Evolutionary conservation across 2,113 vertebrate species (phyloP).

Genomic region (Tupaia chinensis): DNA sequence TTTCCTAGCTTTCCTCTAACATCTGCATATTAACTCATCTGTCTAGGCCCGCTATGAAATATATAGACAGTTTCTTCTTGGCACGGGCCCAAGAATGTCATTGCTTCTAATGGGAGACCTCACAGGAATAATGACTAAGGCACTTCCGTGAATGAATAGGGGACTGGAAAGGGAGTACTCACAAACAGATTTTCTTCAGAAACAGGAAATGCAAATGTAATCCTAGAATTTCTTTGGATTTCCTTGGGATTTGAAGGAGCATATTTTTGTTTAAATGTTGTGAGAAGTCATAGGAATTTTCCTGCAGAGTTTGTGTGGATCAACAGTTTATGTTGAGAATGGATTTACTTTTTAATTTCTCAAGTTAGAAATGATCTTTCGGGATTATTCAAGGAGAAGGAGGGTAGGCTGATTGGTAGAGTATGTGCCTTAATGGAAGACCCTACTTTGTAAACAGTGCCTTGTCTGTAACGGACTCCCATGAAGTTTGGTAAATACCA

Average conservation of each 20-base stretch:
- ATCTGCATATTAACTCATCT: conserved; percentile 57
- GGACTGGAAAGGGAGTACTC: background rate
- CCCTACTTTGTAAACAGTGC: background rate
- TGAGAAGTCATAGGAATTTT: conserved; percentile 7
- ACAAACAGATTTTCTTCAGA: background rate
- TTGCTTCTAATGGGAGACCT: background rate
- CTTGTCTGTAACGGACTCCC: background rate
- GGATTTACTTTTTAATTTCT: conserved; percentile 7
- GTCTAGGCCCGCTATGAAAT: background rate
- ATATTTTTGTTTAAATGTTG: conserved; percentile 18
- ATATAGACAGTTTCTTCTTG: background rate
- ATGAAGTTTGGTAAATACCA: background rate
- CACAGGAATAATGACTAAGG: background rate
- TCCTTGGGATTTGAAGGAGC: conserved; percentile 35
- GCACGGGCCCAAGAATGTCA: background rate
- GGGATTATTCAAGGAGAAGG: background rate
- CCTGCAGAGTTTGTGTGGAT: background rate
- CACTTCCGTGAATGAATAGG: background rate
- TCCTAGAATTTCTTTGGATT: background rate
- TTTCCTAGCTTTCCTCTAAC: conserved; percentile 16
- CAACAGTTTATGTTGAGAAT: conserved; percentile 3
- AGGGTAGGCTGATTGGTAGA: background rate
- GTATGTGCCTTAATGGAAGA: background rate
- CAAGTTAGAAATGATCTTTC: background rate
- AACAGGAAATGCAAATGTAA: conserved; percentile 24